Evolutionary conservation across 1,140 invertebrate species (phyloP).

Genomic region (Gonioctena quinquepunctata): DNA sequence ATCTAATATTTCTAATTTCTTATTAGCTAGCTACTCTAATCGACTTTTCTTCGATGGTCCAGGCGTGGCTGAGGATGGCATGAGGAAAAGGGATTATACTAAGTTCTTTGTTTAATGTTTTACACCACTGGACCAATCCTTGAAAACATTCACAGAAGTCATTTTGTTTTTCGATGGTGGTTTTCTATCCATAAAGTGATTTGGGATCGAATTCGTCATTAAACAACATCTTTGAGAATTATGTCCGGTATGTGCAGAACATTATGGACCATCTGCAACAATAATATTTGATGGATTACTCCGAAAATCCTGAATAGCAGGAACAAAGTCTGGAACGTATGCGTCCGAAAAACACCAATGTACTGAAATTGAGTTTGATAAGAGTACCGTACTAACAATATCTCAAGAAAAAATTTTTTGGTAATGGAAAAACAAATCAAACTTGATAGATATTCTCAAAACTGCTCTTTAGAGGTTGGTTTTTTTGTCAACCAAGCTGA

Average conservation of each 20-base stretch:
- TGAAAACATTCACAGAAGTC: background rate
- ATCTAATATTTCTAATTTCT: too few species aligned
- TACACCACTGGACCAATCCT: background rate
- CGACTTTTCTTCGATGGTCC: too few species aligned
- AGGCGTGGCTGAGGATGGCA: too few species aligned
- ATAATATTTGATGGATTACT: conserved; percentile 1
- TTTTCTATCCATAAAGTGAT: conserved; percentile 7
- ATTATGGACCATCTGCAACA: conserved; percentile 13
- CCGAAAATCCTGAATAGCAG: background rate
- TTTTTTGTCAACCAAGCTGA: too few species aligned
- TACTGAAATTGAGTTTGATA: conserved; percentile 2
- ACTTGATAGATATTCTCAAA: conserved; percentile 1
- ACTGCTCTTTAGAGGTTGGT: background rate
- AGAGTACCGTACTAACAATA: conserved; percentile 5
- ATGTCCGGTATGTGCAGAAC: conserved; percentile 3
- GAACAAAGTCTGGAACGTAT: conserved; percentile 5
- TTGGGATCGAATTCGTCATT: conserved; percentile 8
- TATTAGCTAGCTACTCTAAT: too few species aligned
- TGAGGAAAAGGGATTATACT: too few species aligned
- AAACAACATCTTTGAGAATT: conserved; percentile 5
- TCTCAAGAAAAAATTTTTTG: conserved; percentile 13
- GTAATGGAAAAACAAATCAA: background rate
- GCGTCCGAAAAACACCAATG: background rate
- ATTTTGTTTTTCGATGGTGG: background rate
- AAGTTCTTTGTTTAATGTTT: background rate